Evolutionary conservation across 2,797 vertebrate genomes (phyloP).

Genomic region (Benthosema pterotum): DNA sequence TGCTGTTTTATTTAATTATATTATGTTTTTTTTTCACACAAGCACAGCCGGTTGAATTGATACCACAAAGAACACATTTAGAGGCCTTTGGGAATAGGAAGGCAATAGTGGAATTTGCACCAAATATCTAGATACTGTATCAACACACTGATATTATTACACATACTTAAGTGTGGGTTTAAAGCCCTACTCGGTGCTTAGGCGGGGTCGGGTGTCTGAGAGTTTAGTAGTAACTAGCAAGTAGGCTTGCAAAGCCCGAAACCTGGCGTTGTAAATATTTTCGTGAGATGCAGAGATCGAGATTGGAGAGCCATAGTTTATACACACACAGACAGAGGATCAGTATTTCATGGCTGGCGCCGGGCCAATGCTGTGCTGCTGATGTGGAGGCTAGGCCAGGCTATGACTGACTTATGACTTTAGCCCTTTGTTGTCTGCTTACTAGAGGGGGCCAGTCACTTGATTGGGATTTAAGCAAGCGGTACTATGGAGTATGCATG

Average conservation of each 20-base stretch:
- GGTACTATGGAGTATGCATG: background rate
- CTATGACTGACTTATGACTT: background rate
- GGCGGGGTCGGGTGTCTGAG: background rate
- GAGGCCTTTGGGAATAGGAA: too few species aligned
- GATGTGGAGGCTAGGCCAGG: background rate
- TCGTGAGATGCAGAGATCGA: conserved; percentile 14
- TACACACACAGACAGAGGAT: background rate
- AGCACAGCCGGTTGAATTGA: too few species aligned
- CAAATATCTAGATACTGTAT: too few species aligned
- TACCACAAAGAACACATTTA: too few species aligned
- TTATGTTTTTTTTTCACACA: too few species aligned
- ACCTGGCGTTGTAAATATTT: conserved; percentile 4
- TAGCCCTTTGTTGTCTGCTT: background rate
- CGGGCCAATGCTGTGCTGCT: background rate
- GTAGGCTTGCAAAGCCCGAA: background rate
- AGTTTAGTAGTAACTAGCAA: conserved; percentile 14
- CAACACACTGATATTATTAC: too few species aligned
- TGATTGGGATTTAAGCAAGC: conserved; percentile 14
- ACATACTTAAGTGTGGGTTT: too few species aligned
- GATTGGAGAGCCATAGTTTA: background rate
- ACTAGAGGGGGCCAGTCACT: conserved; percentile 21
- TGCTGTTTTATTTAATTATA: background rate
- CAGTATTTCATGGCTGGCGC: conserved; percentile 8
- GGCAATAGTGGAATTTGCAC: too few species aligned
- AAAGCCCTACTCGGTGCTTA: too few species aligned